phyloP scores from a whole-genome alignment of 1,140 invertebrate genomes.

The Fopius arisanus region DNA sequence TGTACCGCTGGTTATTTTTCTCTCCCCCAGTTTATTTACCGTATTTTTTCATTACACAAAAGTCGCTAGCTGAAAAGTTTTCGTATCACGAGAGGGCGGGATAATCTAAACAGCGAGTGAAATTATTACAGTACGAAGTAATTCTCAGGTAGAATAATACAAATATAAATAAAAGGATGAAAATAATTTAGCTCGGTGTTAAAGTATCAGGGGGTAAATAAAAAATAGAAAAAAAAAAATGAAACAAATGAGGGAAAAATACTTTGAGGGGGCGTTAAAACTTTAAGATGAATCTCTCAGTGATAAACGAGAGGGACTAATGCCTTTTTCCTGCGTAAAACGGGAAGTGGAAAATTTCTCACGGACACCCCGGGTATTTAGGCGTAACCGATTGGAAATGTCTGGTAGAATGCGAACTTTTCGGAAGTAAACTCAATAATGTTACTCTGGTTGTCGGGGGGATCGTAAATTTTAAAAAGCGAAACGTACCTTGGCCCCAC shows the following conservation, averaged over 20 bases:
- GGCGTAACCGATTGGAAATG: conserved; percentile 3
- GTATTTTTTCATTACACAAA: not conserved
- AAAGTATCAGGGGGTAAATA: not conserved
- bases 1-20: not conserved
- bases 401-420: not conserved
- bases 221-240: no score
- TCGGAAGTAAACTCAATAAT: not conserved
- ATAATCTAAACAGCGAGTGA: not conserved
- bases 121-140: not conserved
- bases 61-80: not conserved
- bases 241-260: no score
- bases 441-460: not conserved
- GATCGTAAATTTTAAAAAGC: not conserved
- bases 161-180: not conserved
- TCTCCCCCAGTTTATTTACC: not conserved
- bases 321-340: no score
- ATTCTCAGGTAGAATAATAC: not conserved
- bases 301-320: no score
- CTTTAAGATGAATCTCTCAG: no score
- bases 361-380: not conserved
- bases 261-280: no score
- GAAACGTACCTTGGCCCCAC: not conserved
- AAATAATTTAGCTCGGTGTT: not conserved
- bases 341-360: not conserved
- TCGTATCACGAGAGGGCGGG: not conserved